Conservation (phyloP, 37 sponge, comb jelly and placozoan genomes). For the Crambe crambe region DNA sequence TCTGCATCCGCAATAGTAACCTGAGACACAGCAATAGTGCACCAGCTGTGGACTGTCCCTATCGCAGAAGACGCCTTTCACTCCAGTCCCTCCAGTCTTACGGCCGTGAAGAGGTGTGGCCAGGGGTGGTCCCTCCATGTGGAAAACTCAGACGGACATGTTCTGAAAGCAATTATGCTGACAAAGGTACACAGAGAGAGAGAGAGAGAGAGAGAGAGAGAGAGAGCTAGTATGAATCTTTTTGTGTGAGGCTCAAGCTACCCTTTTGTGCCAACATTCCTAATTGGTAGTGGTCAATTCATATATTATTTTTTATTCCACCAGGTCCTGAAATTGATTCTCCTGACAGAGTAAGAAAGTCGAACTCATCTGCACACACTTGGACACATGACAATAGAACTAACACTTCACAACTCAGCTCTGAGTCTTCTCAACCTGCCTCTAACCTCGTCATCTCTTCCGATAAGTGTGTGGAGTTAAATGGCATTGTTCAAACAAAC, state of each 20-base stretch:
- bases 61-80: neutral
- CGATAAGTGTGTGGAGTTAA: too few relatives aligned
- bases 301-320: neutral
- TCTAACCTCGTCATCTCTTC: too few relatives aligned
- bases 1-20: neutral
- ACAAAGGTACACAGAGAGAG: slow-evolving; percentile 7
- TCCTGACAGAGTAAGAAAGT: neutral
- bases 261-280: too few relatives aligned
- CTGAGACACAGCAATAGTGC: slow-evolving; percentile 12
- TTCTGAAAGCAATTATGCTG: slow-evolving; percentile 2
- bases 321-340: slow-evolving; percentile 11
- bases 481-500: too few relatives aligned
- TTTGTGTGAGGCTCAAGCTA: neutral
- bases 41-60: neutral
- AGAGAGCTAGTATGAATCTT: too few relatives aligned
- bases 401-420: too few relatives aligned
- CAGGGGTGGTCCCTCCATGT: neutral
- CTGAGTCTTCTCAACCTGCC: too few relatives aligned
- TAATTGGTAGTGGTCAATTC: too few relatives aligned
- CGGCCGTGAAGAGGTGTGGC: neutral
- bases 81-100: neutral
- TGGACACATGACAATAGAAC: too few relatives aligned
- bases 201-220: neutral
- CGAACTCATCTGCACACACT: too few relatives aligned
- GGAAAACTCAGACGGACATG: neutral